phyloP scores from a whole-genome alignment of 2,888 invertebrate species.

The Drosophila nr. medialis region DNA sequence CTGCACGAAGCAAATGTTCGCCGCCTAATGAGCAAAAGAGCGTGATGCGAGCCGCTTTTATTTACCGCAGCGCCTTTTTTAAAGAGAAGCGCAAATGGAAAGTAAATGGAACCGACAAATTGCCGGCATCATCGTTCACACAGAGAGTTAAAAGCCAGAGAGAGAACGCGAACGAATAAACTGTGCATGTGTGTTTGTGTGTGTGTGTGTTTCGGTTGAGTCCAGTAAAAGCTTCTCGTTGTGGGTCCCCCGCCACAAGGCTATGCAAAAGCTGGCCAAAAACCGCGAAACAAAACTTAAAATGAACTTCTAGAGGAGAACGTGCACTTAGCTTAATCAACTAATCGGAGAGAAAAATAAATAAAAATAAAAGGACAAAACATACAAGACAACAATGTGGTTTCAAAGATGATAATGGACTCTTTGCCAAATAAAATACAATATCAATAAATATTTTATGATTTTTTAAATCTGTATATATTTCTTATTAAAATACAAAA shows the following conservation, averaged over 20 bases:
- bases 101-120: slow-evolving; percentile 10
- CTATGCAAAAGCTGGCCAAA: not conserved
- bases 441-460: not conserved
- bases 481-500: not conserved
- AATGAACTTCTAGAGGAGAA: not conserved
- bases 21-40: slow-evolving; percentile 58
- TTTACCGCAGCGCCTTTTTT: slow-evolving; percentile 30
- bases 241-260: not conserved
- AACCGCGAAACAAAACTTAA: not conserved
- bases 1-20: slow-evolving; percentile 49
- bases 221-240: not conserved
- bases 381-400: slow-evolving; percentile 1
- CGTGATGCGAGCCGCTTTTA: slow-evolving; percentile 58
- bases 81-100: slow-evolving; percentile 25
- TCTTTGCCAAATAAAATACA: not conserved
- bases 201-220: not conserved
- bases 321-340: not conserved
- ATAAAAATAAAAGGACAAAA: slow-evolving; percentile 9
- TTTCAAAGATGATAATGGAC: not conserved
- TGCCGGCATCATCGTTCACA: slow-evolving; percentile 36
- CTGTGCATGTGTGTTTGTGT: not conserved
- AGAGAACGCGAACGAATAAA: slow-evolving; percentile 7
- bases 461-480: not conserved
- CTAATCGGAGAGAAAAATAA: not conserved
- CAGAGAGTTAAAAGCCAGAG: slow-evolving; percentile 16